Evolutionary conservation across 2,113 vertebrate species (phyloP).

Genomic region (Carettochelys insculpta): DNA sequence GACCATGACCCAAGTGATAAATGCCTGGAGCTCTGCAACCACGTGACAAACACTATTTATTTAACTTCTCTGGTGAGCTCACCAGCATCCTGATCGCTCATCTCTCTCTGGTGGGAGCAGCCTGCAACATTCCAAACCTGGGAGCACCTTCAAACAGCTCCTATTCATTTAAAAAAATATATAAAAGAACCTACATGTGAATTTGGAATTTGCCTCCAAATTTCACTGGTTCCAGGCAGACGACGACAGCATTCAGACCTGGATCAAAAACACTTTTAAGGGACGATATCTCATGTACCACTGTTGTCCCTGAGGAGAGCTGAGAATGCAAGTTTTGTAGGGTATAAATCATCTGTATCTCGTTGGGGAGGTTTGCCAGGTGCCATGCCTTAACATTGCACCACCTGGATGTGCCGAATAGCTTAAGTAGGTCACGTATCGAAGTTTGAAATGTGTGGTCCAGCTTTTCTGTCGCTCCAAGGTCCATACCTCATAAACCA

Average conservation of each 20-base stretch:
- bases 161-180: background rate
- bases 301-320: background rate
- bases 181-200: background rate
- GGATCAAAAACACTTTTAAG: background rate
- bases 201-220: background rate
- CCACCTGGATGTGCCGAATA: background rate
- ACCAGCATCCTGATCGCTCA: conserved; percentile 60
- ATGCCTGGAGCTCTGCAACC: background rate
- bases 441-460: background rate
- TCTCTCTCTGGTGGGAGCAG: conserved; percentile 4
- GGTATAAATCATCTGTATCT: background rate
- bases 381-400: background rate
- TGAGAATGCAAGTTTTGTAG: background rate
- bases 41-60: conserved; percentile 10
- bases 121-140: background rate
- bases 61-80: conserved; percentile 42
- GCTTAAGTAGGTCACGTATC: background rate
- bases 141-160: background rate
- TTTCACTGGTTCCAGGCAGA: background rate
- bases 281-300: background rate
- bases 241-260: background rate
- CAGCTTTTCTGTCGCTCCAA: background rate
- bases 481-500: background rate
- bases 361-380: background rate
- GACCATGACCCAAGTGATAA: background rate